Evolutionary conservation across 2,888 invertebrate species (phyloP).

Genomic region (Catocala fraxini): DNA sequence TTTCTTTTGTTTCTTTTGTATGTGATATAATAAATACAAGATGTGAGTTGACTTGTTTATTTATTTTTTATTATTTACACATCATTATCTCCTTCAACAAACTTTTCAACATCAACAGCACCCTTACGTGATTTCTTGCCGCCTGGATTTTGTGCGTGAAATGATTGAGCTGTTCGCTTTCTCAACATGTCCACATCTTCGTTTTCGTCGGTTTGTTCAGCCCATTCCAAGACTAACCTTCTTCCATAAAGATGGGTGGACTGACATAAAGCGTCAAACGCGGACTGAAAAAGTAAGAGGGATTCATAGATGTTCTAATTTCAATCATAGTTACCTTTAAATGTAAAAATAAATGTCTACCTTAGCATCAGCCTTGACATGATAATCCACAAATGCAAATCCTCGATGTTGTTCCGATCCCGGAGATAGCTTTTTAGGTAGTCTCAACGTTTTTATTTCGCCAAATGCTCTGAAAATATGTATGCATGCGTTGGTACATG

Average conservation of each 20-base stretch:
- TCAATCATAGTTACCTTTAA: not conserved
- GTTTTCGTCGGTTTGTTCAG: constrained; percentile 89
- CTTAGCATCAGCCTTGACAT: constrained; percentile 96
- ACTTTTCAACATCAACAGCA: constrained; percentile 77
- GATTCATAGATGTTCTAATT: not conserved
- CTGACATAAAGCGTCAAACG: constrained; percentile 96
- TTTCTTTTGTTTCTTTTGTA: too few species aligned
- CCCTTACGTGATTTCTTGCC: constrained; percentile 83
- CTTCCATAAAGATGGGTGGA: constrained; percentile 99
- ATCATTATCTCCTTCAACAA: constrained; percentile 72
- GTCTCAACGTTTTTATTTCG: constrained; percentile 94
- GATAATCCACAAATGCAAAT: constrained; percentile 98
- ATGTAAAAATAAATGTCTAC: constrained; percentile 74
- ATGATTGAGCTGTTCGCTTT: constrained; percentile 93
- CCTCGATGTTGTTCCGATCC: constrained; percentile 96
- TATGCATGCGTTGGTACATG: too few species aligned
- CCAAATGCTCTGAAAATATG: constrained; percentile 93
- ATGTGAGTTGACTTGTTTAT: too few species aligned
- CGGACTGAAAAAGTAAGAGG: constrained; percentile 88
- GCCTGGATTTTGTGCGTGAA: constrained; percentile 74
- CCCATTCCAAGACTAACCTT: constrained; percentile 98
- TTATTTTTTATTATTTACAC: constrained; percentile 25
- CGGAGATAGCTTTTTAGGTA: constrained; percentile 95
- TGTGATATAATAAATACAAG: too few species aligned
- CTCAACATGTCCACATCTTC: constrained; percentile 93